Evolutionary conservation across 1,140 invertebrate species (phyloP).

Genomic region (Pseudomyrmex sp.): DNA sequence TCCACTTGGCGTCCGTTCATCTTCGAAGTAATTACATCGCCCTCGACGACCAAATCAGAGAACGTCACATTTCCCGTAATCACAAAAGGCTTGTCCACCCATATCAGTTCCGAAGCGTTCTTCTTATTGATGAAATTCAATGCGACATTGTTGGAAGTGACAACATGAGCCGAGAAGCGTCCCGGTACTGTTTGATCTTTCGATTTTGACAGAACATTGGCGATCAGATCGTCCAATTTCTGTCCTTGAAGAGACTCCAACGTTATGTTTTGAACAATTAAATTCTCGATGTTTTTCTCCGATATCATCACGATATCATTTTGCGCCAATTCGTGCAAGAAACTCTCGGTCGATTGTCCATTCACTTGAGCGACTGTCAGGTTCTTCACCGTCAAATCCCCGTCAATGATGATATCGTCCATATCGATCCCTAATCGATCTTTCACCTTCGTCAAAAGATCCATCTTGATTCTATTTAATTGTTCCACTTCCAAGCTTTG

Average conservation of each 20-base stretch:
- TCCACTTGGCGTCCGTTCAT: conserved; percentile 62
- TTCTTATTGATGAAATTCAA: conserved; percentile 64
- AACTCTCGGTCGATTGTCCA: conserved; percentile 26
- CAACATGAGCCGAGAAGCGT: conserved; percentile 36
- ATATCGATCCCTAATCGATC: neutral
- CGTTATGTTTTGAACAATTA: conserved; percentile 64
- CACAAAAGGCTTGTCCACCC: conserved; percentile 63
- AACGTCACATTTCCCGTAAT: conserved; percentile 69
- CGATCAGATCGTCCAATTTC: conserved; percentile 57
- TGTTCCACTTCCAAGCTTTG: conserved; percentile 55
- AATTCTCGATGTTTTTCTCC: conserved; percentile 34
- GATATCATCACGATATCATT: conserved; percentile 55
- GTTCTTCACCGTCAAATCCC: conserved; percentile 62
- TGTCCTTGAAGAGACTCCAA: conserved; percentile 50
- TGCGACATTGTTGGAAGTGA: conserved; percentile 60
- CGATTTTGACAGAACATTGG: conserved; percentile 63
- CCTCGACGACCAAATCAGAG: conserved; percentile 63
- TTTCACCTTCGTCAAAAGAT: neutral
- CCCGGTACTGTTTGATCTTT: conserved; percentile 59
- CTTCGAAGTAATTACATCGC: conserved; percentile 49
- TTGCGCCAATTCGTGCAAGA: conserved; percentile 52
- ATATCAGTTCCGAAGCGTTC: conserved; percentile 56
- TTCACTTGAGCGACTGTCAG: conserved; percentile 62
- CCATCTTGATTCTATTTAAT: conserved; percentile 43
- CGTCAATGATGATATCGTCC: conserved; percentile 63